Conservation (phyloP, 2,888 invertebrate genomes). For the Cetonia aurata region DNA sequence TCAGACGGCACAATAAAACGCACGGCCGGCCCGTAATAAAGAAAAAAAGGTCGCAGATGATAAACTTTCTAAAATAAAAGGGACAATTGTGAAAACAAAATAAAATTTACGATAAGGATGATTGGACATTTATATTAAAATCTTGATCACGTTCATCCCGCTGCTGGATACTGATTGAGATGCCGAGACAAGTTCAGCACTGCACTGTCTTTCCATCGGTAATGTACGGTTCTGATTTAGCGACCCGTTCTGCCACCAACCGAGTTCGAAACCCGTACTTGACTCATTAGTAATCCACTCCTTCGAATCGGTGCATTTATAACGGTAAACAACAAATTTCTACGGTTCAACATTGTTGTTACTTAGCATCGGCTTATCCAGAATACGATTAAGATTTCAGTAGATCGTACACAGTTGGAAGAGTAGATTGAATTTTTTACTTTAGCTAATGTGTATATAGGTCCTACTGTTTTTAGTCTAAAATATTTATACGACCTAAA, state of each 20-base stretch:
- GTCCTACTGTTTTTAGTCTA: too few relatives aligned
- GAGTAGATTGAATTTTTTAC: too few relatives aligned
- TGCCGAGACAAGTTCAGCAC: slow-evolving; percentile 45
- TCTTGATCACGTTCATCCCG: slow-evolving; percentile 48
- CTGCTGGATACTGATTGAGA: slow-evolving; percentile 49
- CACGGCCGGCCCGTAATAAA: slow-evolving; percentile 10
- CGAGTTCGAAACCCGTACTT: slow-evolving; percentile 45
- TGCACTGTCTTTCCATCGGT: slow-evolving; percentile 31
- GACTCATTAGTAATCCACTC: slow-evolving; percentile 45
- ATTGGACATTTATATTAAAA: slow-evolving; percentile 48
- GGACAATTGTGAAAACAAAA: slow-evolving; percentile 45
- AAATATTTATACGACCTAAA: too few relatives aligned
- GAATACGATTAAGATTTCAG: too few relatives aligned
- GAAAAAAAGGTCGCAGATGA: slow-evolving; percentile 26
- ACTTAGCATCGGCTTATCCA: too few relatives aligned
- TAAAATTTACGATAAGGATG: slow-evolving; percentile 46
- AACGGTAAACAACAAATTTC: slow-evolving; percentile 1
- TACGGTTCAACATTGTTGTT: not conserved
- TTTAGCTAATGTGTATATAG: too few relatives aligned
- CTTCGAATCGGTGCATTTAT: slow-evolving; percentile 4
- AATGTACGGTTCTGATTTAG: slow-evolving; percentile 47
- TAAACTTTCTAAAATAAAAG: slow-evolving; percentile 47
- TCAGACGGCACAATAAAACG: slow-evolving; percentile 20
- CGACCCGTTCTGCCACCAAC: slow-evolving; percentile 49
- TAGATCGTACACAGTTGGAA: too few relatives aligned